Conservation (phyloP, 2,797 vertebrate genomes). For the Sebastes elongatus region DNA sequence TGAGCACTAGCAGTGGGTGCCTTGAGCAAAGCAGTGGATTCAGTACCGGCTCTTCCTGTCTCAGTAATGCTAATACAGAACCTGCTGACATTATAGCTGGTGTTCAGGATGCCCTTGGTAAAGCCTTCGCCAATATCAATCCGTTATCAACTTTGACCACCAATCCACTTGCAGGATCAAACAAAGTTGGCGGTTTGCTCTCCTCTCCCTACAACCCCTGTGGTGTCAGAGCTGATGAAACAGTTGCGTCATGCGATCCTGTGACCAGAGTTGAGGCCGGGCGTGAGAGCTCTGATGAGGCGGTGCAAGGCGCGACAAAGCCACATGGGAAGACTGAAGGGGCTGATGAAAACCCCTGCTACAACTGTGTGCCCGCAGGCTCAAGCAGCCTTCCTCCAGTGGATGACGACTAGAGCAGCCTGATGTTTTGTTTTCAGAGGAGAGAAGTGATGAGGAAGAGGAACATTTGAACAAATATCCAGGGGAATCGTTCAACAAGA, state of each 20-base stretch:
- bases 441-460: neutral
- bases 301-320: neutral
- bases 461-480: neutral
- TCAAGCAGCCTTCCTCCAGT: neutral
- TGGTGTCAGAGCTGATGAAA: neutral
- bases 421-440: neutral
- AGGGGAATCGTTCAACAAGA: neutral
- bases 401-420: conserved; percentile 32
- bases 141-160: neutral
- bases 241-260: neutral
- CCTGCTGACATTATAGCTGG: neutral
- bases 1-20: conserved; percentile 10
- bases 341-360: conserved; percentile 14
- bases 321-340: neutral
- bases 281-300: neutral
- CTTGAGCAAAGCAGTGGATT: conserved; percentile 48
- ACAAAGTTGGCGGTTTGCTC: neutral
- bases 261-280: neutral
- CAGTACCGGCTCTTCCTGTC: conserved; percentile 27
- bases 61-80: conserved; percentile 45
- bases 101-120: conserved; percentile 23
- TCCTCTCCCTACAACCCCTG: neutral
- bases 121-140: conserved; percentile 15
- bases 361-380: neutral
- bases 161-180: neutral